Evolutionary conservation across 2,113 vertebrate species (phyloP), one percentile per base, ranked within the genome.

Genomic region (Ctenodactylus gundi): DNA sequence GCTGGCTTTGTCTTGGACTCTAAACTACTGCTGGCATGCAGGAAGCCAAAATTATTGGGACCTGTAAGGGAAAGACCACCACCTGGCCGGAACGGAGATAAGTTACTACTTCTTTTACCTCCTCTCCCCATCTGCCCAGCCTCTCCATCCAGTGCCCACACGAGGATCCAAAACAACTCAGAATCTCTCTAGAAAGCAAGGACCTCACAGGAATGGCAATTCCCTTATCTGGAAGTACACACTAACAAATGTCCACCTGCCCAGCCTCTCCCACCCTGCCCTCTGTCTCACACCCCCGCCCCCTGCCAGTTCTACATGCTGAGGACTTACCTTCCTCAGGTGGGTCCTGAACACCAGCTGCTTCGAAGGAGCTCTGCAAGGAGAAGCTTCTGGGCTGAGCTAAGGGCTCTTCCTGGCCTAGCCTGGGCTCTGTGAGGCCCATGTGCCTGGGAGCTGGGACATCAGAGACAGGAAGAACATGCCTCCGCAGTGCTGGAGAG

Each of bases 321-420:
- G 1, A 75, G 41, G 18, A 34, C 44, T 0, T 80, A 97, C 97
- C 97, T 96, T 97, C 96, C 23, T 97, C 90, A 46, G 41, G 57
- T 6, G 57, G 49, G 6, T 83, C 80, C 68, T 76, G 95, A 49
- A 60, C 75, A 64, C 18, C 7, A n/a, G 92, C 27, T 34, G 31
- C 25, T 60, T 44, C 90, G 67, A 60, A 68, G 36, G 90, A 84
- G 36, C 78, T 72, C 3, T 23, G 57, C 49, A 88, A 82, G 13
- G 92, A 84, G 55, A 83, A 14, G 41, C 44, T 82, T 41, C 58
- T 2, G 0, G 82, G 18, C 55, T 21, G 90, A 78, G 62, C 15
- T 41, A 76, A 67, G 20, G 39, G 34, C 18, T 85, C 93, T 72
- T 96, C 88, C n/a, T 31, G 94, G 62, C 55, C 17, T 68, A 57